Conservation (phyloP, 2,888 invertebrate species). For the Eilema depressum region DNA sequence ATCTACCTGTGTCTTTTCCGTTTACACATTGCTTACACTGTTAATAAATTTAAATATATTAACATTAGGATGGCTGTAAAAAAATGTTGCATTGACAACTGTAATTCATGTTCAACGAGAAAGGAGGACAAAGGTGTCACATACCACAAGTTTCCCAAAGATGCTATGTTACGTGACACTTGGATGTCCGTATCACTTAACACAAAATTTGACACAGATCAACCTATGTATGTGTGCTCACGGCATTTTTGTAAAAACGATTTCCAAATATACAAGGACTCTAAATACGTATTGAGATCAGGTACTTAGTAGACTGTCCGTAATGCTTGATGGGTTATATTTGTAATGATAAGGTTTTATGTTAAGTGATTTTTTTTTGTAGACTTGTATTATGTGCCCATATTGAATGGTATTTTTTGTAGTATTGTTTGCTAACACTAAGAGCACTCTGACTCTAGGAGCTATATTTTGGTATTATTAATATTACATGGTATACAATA, state of each 20-base stretch:
- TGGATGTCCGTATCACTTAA: conserved; percentile 90
- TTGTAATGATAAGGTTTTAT: conserved; percentile 25
- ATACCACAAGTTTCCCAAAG: conserved; percentile 91
- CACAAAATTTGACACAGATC: conserved; percentile 82
- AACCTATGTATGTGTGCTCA: conserved; percentile 90
- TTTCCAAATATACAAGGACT: conserved; percentile 90
- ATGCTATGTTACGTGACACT: conserved; percentile 85
- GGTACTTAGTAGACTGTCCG: conserved; percentile 64
- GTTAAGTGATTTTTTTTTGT: conserved; percentile 16
- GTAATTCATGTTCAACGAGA: conserved; percentile 88
- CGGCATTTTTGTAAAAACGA: conserved; percentile 91
- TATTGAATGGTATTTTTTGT: conserved; percentile 32
- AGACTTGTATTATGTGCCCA: conserved; percentile 14
- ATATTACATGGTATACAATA: too few species aligned
- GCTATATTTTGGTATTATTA: conserved; percentile 14
- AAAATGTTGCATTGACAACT: conserved; percentile 88
- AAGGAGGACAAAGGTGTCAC: conserved; percentile 90
- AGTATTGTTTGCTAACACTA: conserved; percentile 35
- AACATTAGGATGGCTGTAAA: conserved; percentile 86
- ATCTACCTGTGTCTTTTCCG: neutral
- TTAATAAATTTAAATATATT: conserved; percentile 40
- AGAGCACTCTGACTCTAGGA: conserved; percentile 34
- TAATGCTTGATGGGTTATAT: conserved; percentile 50
- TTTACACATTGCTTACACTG: conserved; percentile 21
- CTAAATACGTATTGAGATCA: conserved; percentile 90